Percentiles rank a stretch among this genome's conserved stretches.
Evolutionary conservation across 2,113 vertebrate genomes (phyloP).

Genomic region (Oenanthe oenanthe): DNA sequence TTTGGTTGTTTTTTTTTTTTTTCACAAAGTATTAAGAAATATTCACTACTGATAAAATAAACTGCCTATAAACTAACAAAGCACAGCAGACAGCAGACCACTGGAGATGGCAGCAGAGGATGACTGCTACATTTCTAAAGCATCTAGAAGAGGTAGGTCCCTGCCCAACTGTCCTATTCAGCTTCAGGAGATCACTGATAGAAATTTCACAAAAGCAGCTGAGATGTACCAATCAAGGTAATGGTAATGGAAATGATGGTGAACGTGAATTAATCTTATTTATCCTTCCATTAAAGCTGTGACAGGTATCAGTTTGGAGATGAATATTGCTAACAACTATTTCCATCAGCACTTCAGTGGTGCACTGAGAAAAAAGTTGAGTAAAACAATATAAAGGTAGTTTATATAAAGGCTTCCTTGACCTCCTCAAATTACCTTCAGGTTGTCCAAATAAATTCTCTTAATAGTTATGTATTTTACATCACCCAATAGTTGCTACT

Average conservation of each 20-base stretch:
- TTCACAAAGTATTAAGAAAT: background rate
- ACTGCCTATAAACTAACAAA: background rate
- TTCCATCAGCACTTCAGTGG: background rate
- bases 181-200: background rate
- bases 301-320: background rate
- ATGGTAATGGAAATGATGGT: background rate
- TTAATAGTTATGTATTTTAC: background rate
- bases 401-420: background rate
- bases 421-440: background rate
- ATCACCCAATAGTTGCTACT: background rate
- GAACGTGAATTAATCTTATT: background rate
- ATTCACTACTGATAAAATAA: background rate
- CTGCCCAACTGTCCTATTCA: background rate
- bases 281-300: background rate
- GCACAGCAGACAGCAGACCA: background rate
- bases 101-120: background rate
- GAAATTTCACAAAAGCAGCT: background rate
- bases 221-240: rapidly evolving
- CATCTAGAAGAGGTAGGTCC: background rate
- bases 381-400: background rate
- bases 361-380: background rate
- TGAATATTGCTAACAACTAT: background rate
- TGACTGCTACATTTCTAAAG: background rate
- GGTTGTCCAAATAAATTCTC: background rate
- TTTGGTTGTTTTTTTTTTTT: background rate